A percentile compares a stretch with the other conserved stretches of the same genome.
Conservation (phyloP, 2,113 vertebrate genomes). For the Nematolebias whitei region DNA sequence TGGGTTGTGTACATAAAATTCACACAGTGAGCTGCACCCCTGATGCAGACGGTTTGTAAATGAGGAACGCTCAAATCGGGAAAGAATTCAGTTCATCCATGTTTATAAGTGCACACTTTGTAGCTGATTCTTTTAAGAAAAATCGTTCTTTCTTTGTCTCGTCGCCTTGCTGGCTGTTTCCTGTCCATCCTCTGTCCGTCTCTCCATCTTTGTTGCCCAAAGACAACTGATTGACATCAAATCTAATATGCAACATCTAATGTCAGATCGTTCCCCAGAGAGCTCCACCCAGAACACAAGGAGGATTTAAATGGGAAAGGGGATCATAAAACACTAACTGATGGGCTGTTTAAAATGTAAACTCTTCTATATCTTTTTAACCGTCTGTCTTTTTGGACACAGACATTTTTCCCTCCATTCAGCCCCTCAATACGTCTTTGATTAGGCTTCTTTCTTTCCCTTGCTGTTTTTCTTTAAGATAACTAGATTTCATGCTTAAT, state of each 20-base stretch:
- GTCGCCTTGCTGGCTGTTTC: constrained; percentile 6
- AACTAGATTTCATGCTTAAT: constrained; percentile 74
- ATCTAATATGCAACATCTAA: constrained; percentile 70
- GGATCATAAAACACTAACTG: background rate
- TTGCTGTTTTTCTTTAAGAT: constrained; percentile 40
- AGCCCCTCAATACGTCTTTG: too few relatives aligned
- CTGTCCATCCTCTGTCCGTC: constrained; percentile 31
- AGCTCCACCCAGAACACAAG: constrained; percentile 35
- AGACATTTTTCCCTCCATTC: background rate
- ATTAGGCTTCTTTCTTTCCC: constrained; percentile 20
- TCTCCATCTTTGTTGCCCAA: constrained; percentile 34
- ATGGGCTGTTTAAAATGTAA: too few relatives aligned
- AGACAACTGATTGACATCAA: constrained; percentile 74
- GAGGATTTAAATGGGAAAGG: background rate
- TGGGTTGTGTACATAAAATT: constrained; percentile 60
- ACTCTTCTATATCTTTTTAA: too few relatives aligned
- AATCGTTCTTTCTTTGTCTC: constrained; percentile 8
- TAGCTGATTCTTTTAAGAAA: background rate
- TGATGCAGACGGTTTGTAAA: constrained; percentile 19
- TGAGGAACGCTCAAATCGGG: constrained; percentile 12
- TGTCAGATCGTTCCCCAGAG: constrained; percentile 61
- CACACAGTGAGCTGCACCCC: constrained; percentile 41
- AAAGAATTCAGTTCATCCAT: background rate
- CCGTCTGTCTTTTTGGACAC: background rate
- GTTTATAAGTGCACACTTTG: constrained; percentile 20